Base-by-base conservation (phyloP, 2,113 vertebrate genomes). In the Xyrauchen texanus region DNA sequence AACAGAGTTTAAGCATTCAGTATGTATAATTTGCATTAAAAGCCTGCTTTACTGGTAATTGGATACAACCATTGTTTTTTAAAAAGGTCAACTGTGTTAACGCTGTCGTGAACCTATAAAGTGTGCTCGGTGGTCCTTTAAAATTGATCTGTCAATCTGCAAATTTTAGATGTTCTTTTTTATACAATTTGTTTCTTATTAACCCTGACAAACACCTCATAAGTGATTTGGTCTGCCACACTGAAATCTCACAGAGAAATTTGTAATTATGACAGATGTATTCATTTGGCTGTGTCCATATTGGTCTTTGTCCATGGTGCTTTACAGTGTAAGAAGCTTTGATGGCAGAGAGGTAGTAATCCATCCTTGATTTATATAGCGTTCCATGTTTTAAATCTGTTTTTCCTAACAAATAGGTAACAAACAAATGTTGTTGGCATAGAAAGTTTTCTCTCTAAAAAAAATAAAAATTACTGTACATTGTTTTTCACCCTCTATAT, bases 321-420 rank as follows among this genome's bases (percentile, higher is more conserved):
- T 73, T 73, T 55, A 73, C 47, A 8, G 15, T 58, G 55, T 15
- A 53, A 10, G 51, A 74, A 9, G 46, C 60, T 74, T 74, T 74
- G 55, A 61, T 73, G 58, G 72, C 72, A 63, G 58, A 74, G 16
- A 52, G 72, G 45, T 63, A 49, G 42, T 49, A 74, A 42, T 52
- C 72, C 71, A 73, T 73, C 70, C 70, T 61, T 73, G 34, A 70
- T 70, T 70, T 45, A 44, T 42, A 11, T 53, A 69, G 69, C 42
- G 34, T 34, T 21, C 34, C 21, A 34, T 34, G 21, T 34, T 34
- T 34, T 34, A 34, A 34, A 34, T 34, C 21, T 34, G 3, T 34
- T 34, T 34, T 34, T 34, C 21, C 21, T 34, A 34, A 34, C 21
- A 34, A 34, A 34, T 34, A 34, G 21, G 21, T 34, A 34, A 1